phyloP scores from a whole-genome alignment of 2,888 invertebrate genomes.

The Pemphredon lugubris region DNA sequence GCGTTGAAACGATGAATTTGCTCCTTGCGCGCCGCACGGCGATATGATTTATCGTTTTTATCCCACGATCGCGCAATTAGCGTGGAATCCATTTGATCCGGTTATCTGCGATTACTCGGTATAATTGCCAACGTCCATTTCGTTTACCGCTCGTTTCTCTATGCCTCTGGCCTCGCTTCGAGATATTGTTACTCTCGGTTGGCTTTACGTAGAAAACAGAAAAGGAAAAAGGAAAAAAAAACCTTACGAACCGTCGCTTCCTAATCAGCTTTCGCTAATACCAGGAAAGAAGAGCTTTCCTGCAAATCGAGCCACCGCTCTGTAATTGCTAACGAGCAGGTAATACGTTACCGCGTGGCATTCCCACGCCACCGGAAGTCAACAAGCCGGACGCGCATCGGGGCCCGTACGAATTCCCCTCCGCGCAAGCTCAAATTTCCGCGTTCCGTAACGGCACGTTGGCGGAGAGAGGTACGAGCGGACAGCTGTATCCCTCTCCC shows the following conservation, averaged over 20 bases:
- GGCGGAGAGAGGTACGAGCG: slow-evolving; percentile 25
- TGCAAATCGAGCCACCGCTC: slow-evolving; percentile 14
- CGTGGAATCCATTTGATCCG: slow-evolving; percentile 7
- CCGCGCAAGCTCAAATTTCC: slow-evolving; percentile 62
- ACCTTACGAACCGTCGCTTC: slow-evolving; percentile 1
- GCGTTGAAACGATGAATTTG: slow-evolving; percentile 26
- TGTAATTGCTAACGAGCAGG: slow-evolving; percentile 41
- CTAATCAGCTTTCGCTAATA: slow-evolving; percentile 17
- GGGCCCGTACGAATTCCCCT: slow-evolving; percentile 48
- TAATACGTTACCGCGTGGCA: slow-evolving; percentile 34
- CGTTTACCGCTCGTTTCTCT: slow-evolving; percentile 23
- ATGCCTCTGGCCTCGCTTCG: slow-evolving; percentile 15
- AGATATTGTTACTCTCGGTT: neutral
- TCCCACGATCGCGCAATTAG: slow-evolving; percentile 13
- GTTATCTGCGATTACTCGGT: slow-evolving; percentile 20
- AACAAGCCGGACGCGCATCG: slow-evolving; percentile 61
- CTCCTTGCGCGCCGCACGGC: neutral
- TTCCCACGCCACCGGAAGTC: slow-evolving; percentile 70
- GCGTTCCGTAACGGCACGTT: slow-evolving; percentile 53
- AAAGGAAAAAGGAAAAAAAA: too few relatives aligned
- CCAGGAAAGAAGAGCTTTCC: slow-evolving; percentile 13
- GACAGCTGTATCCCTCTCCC: slow-evolving; percentile 44
- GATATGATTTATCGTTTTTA: slow-evolving; percentile 38
- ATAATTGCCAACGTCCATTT: slow-evolving; percentile 28
- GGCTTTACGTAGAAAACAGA: too few relatives aligned